These are phyloP conservation scores for Chelonoidis abingdonii DNA, from an alignment of 2,113 vertebrate species.

Conservation along the genomic window DNA sequence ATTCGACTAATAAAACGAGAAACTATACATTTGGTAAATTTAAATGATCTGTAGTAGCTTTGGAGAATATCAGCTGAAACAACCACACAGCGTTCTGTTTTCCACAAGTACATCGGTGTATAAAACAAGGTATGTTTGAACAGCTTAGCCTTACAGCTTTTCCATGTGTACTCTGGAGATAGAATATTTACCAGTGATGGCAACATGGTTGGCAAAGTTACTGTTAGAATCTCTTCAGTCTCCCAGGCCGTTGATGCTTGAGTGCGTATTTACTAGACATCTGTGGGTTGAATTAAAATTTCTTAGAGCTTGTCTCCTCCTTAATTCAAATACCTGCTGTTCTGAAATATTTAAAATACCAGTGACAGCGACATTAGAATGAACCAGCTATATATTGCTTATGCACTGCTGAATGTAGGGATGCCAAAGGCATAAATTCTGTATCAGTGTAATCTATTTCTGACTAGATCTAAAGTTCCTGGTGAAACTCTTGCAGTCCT, in stretches of 20 bases:
- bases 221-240: background rate
- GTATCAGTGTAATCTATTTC: slow-evolving; percentile 16
- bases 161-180: background rate
- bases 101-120: background rate
- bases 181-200: background rate
- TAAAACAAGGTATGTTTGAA: background rate
- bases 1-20: background rate
- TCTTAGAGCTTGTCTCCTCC: background rate
- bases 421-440: slow-evolving; percentile 34
- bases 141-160: background rate
- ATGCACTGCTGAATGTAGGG: background rate
- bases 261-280: background rate
- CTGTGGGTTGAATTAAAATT: background rate
- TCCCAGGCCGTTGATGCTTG: background rate
- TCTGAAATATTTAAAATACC: slow-evolving; percentile 24
- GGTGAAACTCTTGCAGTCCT: background rate
- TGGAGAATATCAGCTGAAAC: background rate
- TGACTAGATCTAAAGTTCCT: background rate
- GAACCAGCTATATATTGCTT: slow-evolving; percentile 20
- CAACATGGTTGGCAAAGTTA: background rate
- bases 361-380: background rate
- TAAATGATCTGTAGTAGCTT: background rate
- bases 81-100: background rate
- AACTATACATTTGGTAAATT: accelerated
- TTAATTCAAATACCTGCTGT: background rate